Evolutionary conservation across 2,113 vertebrate genomes (phyloP).

Genomic region (Actenoides lindsayi): DNA sequence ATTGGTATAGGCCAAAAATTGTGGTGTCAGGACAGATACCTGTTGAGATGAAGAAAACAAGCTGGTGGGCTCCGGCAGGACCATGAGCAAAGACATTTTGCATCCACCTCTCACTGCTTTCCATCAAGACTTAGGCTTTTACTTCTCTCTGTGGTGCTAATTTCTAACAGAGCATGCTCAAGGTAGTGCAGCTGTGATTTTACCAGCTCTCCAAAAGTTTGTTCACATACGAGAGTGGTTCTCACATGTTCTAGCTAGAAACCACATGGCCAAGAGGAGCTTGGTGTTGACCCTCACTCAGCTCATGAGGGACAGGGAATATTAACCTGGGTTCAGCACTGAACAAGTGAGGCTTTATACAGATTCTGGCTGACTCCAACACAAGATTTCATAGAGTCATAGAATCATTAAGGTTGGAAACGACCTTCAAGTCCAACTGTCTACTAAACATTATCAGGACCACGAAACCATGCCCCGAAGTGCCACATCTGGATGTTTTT

Average conservation of each 20-base stretch:
- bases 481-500: too few relatives aligned
- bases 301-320: not conserved
- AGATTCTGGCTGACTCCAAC: not conserved
- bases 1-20: not conserved
- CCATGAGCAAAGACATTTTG: not conserved
- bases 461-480: too few relatives aligned
- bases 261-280: not conserved
- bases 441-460: too few relatives aligned
- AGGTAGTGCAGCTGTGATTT: not conserved
- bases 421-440: too few relatives aligned
- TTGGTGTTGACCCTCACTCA: not conserved
- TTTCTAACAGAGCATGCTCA: not conserved
- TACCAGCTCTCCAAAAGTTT: not conserved
- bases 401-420: too few relatives aligned
- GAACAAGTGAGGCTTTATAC: fast-evolving
- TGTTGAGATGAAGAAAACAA: not conserved
- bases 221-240: not conserved
- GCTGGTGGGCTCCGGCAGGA: not conserved
- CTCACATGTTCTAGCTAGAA: not conserved
- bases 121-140: not conserved
- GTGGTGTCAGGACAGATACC: too few relatives aligned
- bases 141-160: not conserved
- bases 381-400: not conserved
- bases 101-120: not conserved
- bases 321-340: not conserved